Percentiles rank a stretch among this genome's conserved stretches.
Evolutionary conservation across 2,888 invertebrate species (phyloP).

Genomic region (Ennomos quercinarius): DNA sequence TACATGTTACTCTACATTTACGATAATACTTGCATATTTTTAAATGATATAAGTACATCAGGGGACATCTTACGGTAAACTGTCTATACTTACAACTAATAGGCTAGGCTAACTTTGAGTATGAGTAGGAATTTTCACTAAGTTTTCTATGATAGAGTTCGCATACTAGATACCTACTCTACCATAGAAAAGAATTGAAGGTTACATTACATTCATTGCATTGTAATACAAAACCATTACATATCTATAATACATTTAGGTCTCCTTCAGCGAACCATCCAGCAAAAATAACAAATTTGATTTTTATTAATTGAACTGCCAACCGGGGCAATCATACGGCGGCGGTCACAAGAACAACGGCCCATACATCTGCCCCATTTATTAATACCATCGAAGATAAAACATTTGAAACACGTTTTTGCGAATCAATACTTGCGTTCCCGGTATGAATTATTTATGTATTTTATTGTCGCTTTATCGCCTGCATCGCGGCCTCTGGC

Average conservation of each 20-base stretch:
- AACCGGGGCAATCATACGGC: constrained; percentile 59
- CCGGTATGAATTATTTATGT: constrained; percentile 81
- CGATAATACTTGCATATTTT: no score
- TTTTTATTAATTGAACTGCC: constrained; percentile 76
- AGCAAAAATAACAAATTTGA: constrained; percentile 64
- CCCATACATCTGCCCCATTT: constrained; percentile 78
- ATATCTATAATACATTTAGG: constrained; percentile 7
- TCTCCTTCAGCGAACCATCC: constrained; percentile 29
- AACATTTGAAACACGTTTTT: constrained; percentile 84
- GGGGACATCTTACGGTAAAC: no score
- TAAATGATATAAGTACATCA: no score
- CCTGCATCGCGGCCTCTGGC: constrained; percentile 64
- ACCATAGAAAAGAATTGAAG: no score
- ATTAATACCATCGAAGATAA: constrained; percentile 78
- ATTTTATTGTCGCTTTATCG: constrained; percentile 84
- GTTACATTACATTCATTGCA: background rate
- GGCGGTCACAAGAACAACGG: constrained; percentile 58
- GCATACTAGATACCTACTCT: no score
- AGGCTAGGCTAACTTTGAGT: no score
- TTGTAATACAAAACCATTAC: constrained; percentile 9
- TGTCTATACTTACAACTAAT: no score
- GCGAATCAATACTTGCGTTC: constrained; percentile 78
- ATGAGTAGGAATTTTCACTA: no score
- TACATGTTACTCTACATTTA: no score
- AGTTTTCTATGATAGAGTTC: no score